Evolutionary conservation across 2,113 vertebrate species (phyloP).

Genomic region (Oryzias celebensis): DNA sequence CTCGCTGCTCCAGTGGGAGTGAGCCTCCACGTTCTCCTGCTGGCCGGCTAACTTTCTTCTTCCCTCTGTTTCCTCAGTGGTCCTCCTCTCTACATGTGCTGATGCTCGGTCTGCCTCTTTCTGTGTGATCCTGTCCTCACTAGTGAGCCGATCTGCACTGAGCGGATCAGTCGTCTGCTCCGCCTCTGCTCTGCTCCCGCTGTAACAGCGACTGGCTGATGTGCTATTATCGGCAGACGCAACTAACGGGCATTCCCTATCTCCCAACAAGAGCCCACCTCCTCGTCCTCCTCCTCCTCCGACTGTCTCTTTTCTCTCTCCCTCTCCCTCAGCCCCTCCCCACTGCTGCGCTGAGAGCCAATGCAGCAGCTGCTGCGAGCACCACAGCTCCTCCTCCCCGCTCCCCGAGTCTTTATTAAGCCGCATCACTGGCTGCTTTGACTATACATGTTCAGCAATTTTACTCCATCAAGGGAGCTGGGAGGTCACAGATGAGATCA

Average conservation of each 20-base stretch:
- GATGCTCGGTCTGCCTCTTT: slow-evolving; percentile 25
- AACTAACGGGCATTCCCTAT: slow-evolving; percentile 82
- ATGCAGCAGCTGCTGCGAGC: slow-evolving; percentile 63
- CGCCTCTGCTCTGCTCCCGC: slow-evolving; percentile 63
- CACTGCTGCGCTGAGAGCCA: slow-evolving; percentile 73
- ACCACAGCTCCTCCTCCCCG: slow-evolving; percentile 59
- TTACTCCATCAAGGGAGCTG: slow-evolving; percentile 40
- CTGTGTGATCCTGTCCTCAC: slow-evolving; percentile 38
- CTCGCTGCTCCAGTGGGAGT: slow-evolving; percentile 28
- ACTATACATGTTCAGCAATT: slow-evolving; percentile 80
- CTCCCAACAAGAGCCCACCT: slow-evolving; percentile 73
- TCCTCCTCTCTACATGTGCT: slow-evolving; percentile 12
- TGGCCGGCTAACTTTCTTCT: slow-evolving; percentile 69
- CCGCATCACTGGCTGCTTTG: slow-evolving; percentile 78
- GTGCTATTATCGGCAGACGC: slow-evolving; percentile 83
- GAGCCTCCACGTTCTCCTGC: slow-evolving; percentile 70
- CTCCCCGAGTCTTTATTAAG: slow-evolving; percentile 82
- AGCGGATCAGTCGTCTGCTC: slow-evolving; percentile 56
- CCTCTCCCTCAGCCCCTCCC: slow-evolving; percentile 63
- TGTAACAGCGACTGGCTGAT: slow-evolving; percentile 67
- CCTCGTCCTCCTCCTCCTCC: slow-evolving; percentile 61
- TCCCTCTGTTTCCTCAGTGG: slow-evolving; percentile 18
- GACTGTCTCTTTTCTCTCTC: slow-evolving; percentile 41
- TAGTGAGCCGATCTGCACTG: slow-evolving; percentile 57
- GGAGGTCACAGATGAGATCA: slow-evolving; percentile 28